Conservation (phyloP, 2,113 vertebrate genomes). For the Beaufortia kweichowensis region DNA sequence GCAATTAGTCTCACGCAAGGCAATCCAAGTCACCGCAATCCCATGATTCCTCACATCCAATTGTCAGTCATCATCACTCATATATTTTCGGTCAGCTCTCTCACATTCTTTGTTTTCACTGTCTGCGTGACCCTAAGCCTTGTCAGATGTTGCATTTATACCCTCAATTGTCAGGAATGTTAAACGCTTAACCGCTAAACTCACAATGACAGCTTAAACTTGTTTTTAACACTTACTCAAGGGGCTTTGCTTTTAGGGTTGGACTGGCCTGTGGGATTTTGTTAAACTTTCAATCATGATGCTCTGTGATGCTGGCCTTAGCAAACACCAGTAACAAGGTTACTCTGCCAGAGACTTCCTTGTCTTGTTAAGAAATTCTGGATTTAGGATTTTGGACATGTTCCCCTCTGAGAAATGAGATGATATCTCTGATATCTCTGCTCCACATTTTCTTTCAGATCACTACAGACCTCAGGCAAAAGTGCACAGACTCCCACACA, state of each 20-base stretch:
- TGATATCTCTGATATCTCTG: neutral
- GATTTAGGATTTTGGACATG: too few relatives aligned
- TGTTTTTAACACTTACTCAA: neutral
- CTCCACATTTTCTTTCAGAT: conserved; percentile 73
- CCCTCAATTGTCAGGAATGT: neutral
- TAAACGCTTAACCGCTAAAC: neutral
- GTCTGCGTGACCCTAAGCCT: conserved; percentile 10
- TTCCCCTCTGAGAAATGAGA: neutral
- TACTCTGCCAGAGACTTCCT: too few relatives aligned
- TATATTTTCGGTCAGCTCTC: neutral
- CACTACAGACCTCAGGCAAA: conserved; percentile 93
- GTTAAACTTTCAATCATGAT: too few relatives aligned
- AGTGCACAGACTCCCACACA: conserved; percentile 94
- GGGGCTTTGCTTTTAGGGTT: too few relatives aligned
- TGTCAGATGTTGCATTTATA: neutral
- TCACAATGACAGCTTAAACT: neutral
- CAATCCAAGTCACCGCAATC: conserved; percentile 28
- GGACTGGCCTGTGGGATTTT: too few relatives aligned
- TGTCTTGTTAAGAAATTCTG: neutral
- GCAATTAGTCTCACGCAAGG: conserved; percentile 40
- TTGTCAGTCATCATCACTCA: neutral
- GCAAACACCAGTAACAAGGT: too few relatives aligned
- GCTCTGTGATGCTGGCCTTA: too few relatives aligned
- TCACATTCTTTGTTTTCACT: neutral
- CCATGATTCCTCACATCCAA: conserved; percentile 16